Percentiles rank a stretch among this genome's conserved stretches.
These are phyloP conservation scores for Bovichtus variegatus DNA, from an alignment of 2,797 vertebrate species.

Conservation along the genomic window DNA sequence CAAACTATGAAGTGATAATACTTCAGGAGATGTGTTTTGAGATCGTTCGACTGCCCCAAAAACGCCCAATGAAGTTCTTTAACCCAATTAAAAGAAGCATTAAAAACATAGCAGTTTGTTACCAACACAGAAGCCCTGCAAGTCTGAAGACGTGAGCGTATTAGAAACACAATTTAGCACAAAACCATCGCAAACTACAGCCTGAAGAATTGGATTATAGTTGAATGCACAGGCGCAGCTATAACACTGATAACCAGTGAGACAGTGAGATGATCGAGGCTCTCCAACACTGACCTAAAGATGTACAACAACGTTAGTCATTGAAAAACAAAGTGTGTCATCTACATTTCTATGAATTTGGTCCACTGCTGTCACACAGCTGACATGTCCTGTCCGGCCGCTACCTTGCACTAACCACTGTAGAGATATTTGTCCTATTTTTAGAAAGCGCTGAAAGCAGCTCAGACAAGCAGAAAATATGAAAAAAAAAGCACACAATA, in stretches of 20 bases:
- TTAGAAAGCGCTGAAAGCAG: conserved; percentile 77
- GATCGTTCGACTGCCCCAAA: background rate
- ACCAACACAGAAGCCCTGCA: conserved; percentile 2
- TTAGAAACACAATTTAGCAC: background rate
- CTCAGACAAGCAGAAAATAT: conserved; percentile 78
- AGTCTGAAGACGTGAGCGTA: background rate
- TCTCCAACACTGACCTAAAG: background rate
- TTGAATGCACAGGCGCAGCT: no score
- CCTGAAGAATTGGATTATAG: background rate
- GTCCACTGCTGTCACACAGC: conserved; percentile 40
- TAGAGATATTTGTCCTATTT: conserved; percentile 69
- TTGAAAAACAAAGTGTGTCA: background rate
- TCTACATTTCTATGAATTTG: background rate
- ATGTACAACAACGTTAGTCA: background rate
- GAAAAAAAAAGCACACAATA: conserved; percentile 72
- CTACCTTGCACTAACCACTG: conserved; percentile 59
- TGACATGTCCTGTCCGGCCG: conserved; percentile 57
- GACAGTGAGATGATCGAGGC: no score
- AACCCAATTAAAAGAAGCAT: conserved; percentile 6
- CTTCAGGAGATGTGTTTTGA: background rate
- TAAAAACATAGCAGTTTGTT: conserved; percentile 2
- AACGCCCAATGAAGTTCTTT: background rate
- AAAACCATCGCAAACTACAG: no score
- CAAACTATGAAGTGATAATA: background rate
- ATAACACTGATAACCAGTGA: no score